A percentile compares a stretch with the other conserved stretches of the same genome.
Evolutionary conservation across 1,140 invertebrate genomes (phyloP).

Genomic region (Papilio polyxenes): DNA sequence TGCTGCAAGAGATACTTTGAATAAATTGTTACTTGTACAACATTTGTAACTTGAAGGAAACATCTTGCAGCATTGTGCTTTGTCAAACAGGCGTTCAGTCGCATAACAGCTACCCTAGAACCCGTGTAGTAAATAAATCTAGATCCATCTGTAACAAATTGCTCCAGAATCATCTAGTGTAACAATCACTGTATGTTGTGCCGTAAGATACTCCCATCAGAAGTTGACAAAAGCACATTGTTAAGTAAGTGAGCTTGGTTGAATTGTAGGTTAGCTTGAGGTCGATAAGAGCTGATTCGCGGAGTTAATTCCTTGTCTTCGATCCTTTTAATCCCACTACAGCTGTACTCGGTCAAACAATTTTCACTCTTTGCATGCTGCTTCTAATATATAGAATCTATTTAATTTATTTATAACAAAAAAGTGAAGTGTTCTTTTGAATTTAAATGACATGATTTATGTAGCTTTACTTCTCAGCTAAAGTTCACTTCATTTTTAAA

Average conservation of each 20-base stretch:
- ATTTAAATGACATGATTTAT: slow-evolving; percentile 15
- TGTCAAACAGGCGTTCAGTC: slow-evolving; percentile 72
- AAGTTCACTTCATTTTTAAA: slow-evolving; percentile 55
- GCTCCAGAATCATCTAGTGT: slow-evolving; percentile 74
- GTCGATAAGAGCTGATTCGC: slow-evolving; percentile 68
- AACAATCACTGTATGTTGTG: slow-evolving; percentile 71
- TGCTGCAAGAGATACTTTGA: slow-evolving; percentile 67
- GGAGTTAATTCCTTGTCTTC: slow-evolving; percentile 64
- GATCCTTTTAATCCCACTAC: slow-evolving; percentile 73
- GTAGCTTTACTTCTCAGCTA: slow-evolving; percentile 39
- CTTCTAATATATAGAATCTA: slow-evolving; percentile 72
- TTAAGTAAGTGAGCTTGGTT: slow-evolving; percentile 75
- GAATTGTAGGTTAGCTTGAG: slow-evolving; percentile 73
- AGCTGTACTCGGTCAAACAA: slow-evolving; percentile 72
- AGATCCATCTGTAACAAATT: slow-evolving; percentile 74
- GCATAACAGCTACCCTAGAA: slow-evolving; percentile 77
- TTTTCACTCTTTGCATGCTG: slow-evolving; percentile 77
- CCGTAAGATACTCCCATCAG: slow-evolving; percentile 68
- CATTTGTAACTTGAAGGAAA: slow-evolving; percentile 36
- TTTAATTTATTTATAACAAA: slow-evolving; percentile 57
- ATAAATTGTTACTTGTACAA: slow-evolving; percentile 28
- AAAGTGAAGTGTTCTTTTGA: slow-evolving; percentile 52
- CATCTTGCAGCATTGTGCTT: slow-evolving; percentile 72
- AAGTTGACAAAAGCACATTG: slow-evolving; percentile 72
- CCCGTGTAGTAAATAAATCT: slow-evolving; percentile 72